Evolutionary conservation across 2,113 vertebrate genomes (phyloP).

Genomic region (Zootoca vivipara): DNA sequence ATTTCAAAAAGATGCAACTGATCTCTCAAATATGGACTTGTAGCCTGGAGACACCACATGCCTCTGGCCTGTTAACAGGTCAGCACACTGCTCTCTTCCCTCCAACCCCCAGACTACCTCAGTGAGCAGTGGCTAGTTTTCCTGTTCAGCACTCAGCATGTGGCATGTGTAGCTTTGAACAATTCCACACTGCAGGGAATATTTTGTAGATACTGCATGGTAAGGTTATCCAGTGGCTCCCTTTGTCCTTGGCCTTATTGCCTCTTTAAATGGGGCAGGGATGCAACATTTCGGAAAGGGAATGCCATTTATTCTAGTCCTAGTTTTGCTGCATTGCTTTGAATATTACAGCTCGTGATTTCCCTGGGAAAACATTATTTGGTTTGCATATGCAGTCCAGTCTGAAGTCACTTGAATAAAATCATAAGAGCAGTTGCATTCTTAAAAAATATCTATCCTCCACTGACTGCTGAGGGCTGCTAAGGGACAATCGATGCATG

Average conservation of each 20-base stretch:
- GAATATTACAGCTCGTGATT: conserved; percentile 17
- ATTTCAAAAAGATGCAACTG: conserved; percentile 14
- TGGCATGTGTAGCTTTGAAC: conserved; percentile 71
- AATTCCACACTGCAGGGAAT: conserved; percentile 72
- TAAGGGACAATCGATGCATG: background rate
- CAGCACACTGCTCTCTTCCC: conserved; percentile 27
- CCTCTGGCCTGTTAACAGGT: conserved; percentile 42
- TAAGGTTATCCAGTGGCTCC: conserved; percentile 72
- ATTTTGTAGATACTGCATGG: conserved; percentile 75
- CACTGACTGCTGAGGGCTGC: too few relatives aligned
- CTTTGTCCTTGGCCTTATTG: conserved; percentile 76
- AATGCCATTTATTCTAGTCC: conserved; percentile 29
- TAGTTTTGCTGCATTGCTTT: background rate
- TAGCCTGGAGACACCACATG: conserved; percentile 34
- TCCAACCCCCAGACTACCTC: conserved; percentile 54
- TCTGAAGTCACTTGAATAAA: background rate
- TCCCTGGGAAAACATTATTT: conserved; percentile 20
- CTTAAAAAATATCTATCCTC: background rate
- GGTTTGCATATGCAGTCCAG: conserved; percentile 26
- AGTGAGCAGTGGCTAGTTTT: conserved; percentile 58
- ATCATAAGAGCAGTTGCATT: background rate
- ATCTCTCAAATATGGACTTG: conserved; percentile 16
- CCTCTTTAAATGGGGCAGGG: conserved; percentile 59
- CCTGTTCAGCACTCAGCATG: conserved; percentile 62
- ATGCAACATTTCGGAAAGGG: conserved; percentile 13